Evolutionary conservation across 2,113 vertebrate species (phyloP).

Genomic region (Chascanopsetta lugubris): DNA sequence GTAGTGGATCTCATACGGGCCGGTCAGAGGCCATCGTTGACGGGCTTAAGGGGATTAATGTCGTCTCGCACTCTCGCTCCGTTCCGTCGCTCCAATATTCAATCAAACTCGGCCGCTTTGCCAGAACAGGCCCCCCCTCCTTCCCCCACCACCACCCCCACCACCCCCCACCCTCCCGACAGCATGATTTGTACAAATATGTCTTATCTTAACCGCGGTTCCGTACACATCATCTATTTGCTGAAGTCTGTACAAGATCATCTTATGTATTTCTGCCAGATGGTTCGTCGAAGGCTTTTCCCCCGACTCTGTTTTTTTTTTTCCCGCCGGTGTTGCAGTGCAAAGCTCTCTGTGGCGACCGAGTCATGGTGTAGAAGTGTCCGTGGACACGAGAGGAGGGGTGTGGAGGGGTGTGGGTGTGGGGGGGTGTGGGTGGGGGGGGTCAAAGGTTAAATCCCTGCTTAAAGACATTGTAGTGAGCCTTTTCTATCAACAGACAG

Average conservation of each 20-base stretch:
- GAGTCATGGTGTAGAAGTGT: constrained; percentile 74
- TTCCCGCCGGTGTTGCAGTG: constrained; percentile 31
- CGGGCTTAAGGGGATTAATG: constrained; percentile 85
- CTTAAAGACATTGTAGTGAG: constrained; percentile 81
- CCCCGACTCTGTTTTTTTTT: constrained; percentile 49
- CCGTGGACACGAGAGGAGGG: constrained; percentile 61
- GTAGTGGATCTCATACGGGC: constrained; percentile 83
- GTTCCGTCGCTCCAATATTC: constrained; percentile 71
- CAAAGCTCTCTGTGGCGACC: constrained; percentile 67
- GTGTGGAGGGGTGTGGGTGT: constrained; percentile 76
- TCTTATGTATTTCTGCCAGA: constrained; percentile 49
- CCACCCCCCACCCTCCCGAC: too few relatives aligned
- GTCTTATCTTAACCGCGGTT: constrained; percentile 28
- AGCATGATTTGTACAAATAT: constrained; percentile 56
- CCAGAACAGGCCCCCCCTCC: too few relatives aligned
- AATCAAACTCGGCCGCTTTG: constrained; percentile 58
- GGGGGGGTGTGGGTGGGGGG: constrained; percentile 59
- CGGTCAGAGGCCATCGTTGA: constrained; percentile 82
- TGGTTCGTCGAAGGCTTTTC: constrained; percentile 61
- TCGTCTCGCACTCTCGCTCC: constrained; percentile 65
- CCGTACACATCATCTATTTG: constrained; percentile 45
- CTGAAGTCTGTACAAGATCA: constrained; percentile 35
- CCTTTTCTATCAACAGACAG: constrained; percentile 82
- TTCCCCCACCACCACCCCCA: too few relatives aligned
- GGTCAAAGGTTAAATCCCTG: constrained; percentile 81